These are phyloP conservation scores for Spizaetus ornatus DNA, from an alignment of 2,113 vertebrate species.

Conservation along the genomic window DNA sequence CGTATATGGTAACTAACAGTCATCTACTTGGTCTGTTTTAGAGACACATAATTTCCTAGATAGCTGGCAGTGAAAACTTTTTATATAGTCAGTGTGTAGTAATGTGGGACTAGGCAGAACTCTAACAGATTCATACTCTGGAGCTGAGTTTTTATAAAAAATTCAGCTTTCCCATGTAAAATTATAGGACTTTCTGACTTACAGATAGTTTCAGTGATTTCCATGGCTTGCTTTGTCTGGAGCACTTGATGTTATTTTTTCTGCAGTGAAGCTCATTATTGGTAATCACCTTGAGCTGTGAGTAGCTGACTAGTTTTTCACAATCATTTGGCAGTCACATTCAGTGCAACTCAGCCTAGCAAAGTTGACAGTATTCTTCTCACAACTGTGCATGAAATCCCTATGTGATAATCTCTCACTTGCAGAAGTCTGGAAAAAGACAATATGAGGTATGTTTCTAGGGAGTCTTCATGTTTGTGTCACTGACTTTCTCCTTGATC, in stretches of 20 bases:
- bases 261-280: neutral
- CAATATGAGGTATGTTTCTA: constrained; percentile 65
- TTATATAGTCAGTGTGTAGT: neutral
- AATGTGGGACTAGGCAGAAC: neutral
- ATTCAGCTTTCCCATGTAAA: neutral
- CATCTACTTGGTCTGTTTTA: neutral
- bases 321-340: constrained; percentile 72
- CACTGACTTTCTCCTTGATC: constrained; percentile 42
- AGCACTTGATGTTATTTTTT: neutral
- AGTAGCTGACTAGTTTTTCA: constrained; percentile 60
- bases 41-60: neutral
- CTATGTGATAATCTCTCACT: constrained; percentile 64
- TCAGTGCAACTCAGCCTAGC: constrained; percentile 59
- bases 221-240: neutral
- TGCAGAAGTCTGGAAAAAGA: constrained; percentile 66
- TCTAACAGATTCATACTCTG: neutral
- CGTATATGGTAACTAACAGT: neutral
- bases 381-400: constrained; percentile 62
- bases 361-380: constrained; percentile 71
- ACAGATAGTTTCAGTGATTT: neutral
- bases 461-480: constrained; percentile 52
- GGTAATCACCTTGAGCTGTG: constrained; percentile 28
- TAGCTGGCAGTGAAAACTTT: neutral
- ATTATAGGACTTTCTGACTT: neutral
- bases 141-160: neutral